Base-by-base conservation (phyloP, 35 echinoderm and acorn worm genomes). In the Nesometra sesokonis region DNA sequence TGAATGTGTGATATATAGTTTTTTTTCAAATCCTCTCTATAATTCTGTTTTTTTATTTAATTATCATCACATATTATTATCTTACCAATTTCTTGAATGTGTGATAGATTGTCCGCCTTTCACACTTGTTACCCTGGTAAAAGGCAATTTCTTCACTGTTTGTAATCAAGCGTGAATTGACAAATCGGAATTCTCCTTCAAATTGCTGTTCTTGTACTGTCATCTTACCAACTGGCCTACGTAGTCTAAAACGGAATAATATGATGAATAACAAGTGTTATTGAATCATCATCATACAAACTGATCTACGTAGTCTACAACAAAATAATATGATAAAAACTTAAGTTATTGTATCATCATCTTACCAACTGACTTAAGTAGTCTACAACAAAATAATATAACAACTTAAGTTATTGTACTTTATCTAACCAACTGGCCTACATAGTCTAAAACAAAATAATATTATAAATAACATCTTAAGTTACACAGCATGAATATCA, bases 261-360 rank as follows among this genome's bases (percentile, higher is more conserved):
- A n/a, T n/a, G n/a, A n/a, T n/a, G n/a, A n/a, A n/a, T n/a, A n/a
- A n/a, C n/a, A n/a, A n/a, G n/a, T n/a, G n/a, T n/a, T n/a, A n/a
- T n/a, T n/a, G n/a, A n/a, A n/a, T 7, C 39, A 43, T 7, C 39
- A 43, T 15, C 39, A 43, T 4, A 4, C 4, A 4, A 43, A 43
- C 15, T 43, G 5, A 43, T 4, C 15, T 43, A 15, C 39, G 4
- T 43, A 43, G 39, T 43, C 39, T 43, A 43, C 39, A 43, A 43
- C n/a, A n/a, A n/a, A n/a, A n/a, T n/a, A n/a, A n/a, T n/a, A n/a
- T n/a, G n/a, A n/a, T n/a, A n/a, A n/a, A n/a, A n/a, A n/a, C n/a
- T n/a, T n/a, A n/a, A n/a, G 95, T 47, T 97, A 92, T n/a, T 93
- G 84, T n/a, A 97, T 90, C 1, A 92, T 97, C 95, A 97, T 97